phyloP scores from a whole-genome alignment of 2,797 vertebrate genomes.

The Pseudocheirus occidentalis region DNA sequence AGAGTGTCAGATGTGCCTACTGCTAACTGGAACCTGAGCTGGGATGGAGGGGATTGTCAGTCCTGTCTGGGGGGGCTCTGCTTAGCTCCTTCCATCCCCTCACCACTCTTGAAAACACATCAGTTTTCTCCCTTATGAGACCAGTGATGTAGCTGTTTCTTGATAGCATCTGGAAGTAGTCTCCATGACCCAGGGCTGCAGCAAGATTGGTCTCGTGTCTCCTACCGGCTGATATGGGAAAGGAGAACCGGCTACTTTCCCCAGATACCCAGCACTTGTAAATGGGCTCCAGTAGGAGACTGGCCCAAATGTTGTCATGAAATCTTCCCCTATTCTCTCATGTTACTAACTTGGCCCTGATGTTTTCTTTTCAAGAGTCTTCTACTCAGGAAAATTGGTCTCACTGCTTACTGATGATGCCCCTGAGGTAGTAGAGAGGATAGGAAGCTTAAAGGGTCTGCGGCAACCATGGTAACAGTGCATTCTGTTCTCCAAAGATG shows the following conservation, averaged over 20 bases:
- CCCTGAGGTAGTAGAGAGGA: accelerated
- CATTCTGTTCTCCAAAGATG: background rate
- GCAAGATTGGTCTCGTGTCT: background rate
- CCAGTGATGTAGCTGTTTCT: background rate
- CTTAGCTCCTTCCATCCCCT: background rate
- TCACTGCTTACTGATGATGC: background rate
- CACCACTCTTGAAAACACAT: background rate
- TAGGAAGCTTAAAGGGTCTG: background rate
- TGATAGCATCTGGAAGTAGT: background rate
- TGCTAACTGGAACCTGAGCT: background rate
- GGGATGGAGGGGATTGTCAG: background rate
- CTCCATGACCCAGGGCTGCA: background rate
- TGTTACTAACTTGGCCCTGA: background rate
- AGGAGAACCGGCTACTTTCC: background rate
- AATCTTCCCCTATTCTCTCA: too few species aligned
- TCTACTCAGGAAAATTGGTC: background rate
- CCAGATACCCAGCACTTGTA: background rate
- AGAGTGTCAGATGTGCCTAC: background rate
- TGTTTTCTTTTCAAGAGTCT: background rate
- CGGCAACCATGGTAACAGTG: background rate
- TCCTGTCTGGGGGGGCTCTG: background rate
- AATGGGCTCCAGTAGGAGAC: too few species aligned
- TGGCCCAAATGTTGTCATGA: background rate
- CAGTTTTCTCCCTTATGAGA: background rate
- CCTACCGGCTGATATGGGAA: background rate